A percentile compares a stretch with the other conserved stretches of the same genome.
These are phyloP conservation scores for Rhea americana DNA, from an alignment of 2,113 vertebrate genomes.

Conservation along the genomic window DNA sequence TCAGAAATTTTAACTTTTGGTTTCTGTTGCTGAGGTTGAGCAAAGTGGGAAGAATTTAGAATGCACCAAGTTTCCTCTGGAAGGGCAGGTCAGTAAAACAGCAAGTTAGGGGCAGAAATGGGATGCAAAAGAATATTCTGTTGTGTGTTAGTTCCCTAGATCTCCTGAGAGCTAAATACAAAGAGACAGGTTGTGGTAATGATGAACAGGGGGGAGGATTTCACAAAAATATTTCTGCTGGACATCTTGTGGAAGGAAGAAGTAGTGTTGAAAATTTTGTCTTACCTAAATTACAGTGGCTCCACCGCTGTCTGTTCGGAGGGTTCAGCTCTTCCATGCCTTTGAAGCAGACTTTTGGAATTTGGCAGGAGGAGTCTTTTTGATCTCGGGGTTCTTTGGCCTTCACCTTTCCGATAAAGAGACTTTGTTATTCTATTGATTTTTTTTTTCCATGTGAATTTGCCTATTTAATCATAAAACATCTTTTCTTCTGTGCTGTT, in stretches of 20 bases:
- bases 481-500: neutral
- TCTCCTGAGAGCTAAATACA: neutral
- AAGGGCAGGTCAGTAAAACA: neutral
- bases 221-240: neutral
- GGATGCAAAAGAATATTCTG: neutral
- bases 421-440: neutral
- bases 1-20: neutral
- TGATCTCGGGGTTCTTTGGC: neutral
- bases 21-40: neutral
- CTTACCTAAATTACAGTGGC: neutral
- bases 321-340: neutral
- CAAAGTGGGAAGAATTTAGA: neutral
- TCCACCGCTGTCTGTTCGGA: neutral
- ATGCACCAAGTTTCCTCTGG: neutral
- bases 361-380: neutral
- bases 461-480: neutral
- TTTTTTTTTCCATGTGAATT: neutral
- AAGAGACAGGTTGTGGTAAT: neutral
- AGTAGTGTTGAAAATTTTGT: neutral
- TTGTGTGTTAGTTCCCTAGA: neutral
- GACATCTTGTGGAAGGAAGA: neutral
- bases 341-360: neutral
- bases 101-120: neutral
- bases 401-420: neutral
- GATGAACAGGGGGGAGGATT: neutral